phyloP scores from a whole-genome alignment of 2,888 invertebrate genomes.

The Phragmatobia fuliginosa region DNA sequence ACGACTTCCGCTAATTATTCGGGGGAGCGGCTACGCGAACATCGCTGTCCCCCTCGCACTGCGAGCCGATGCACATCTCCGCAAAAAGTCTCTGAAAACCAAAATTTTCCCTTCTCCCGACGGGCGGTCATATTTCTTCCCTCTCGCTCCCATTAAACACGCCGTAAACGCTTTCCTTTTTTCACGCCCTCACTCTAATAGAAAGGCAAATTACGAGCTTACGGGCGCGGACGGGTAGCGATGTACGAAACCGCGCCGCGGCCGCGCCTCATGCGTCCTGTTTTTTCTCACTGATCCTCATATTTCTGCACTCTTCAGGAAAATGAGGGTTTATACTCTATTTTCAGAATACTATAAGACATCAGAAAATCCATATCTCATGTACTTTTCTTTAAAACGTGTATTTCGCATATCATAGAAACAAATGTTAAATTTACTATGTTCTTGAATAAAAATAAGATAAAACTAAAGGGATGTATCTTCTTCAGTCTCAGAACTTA shows the following conservation, averaged over 20 bases:
- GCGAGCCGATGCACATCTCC: slow-evolving; percentile 83
- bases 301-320: slow-evolving; percentile 72
- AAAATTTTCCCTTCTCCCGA: slow-evolving; percentile 85
- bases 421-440: background rate
- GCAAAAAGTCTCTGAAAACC: slow-evolving; percentile 86
- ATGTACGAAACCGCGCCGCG: slow-evolving; percentile 83
- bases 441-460: background rate
- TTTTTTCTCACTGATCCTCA: slow-evolving; percentile 68
- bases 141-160: slow-evolving; percentile 86
- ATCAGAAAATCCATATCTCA: slow-evolving; percentile 30
- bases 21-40: slow-evolving; percentile 76
- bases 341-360: slow-evolving; percentile 43
- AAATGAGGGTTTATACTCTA: slow-evolving; percentile 75
- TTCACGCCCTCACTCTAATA: slow-evolving; percentile 87
- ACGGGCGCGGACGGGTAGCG: slow-evolving; percentile 87
- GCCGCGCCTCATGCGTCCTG: slow-evolving; percentile 72
- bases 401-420: background rate
- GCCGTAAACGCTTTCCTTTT: slow-evolving; percentile 87
- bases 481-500: background rate
- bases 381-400: slow-evolving; percentile 20
- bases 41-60: slow-evolving; percentile 78
- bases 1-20: slow-evolving; percentile 86
- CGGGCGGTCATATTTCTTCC: slow-evolving; percentile 86
- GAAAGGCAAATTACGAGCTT: slow-evolving; percentile 87
- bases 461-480: background rate